These are phyloP conservation scores for Mylabris phalerata DNA, from an alignment of 1,140 invertebrate species.

Conservation along the genomic window DNA sequence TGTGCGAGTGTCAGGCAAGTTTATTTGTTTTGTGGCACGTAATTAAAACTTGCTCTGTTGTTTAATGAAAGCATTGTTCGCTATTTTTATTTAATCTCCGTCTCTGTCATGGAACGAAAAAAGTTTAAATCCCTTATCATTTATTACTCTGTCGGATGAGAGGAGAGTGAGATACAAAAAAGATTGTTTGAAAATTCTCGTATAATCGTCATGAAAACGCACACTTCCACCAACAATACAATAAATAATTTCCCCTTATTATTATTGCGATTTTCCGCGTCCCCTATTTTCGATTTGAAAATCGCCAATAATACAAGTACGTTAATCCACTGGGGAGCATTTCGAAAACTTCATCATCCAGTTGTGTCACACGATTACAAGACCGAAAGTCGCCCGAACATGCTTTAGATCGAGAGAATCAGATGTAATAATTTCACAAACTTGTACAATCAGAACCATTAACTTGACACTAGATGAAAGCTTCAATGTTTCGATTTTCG, in stretches of 20 bases:
- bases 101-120: constrained; percentile 19
- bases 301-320: too few species aligned
- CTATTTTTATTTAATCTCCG: constrained; percentile 22
- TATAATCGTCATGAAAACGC: too few species aligned
- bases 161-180: too few species aligned
- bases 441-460: constrained; percentile 4
- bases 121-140: constrained; percentile 22
- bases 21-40: constrained; percentile 18
- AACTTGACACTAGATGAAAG: constrained; percentile 8
- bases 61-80: constrained; percentile 19
- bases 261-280: too few species aligned
- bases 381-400: too few species aligned
- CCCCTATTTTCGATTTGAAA: too few species aligned
- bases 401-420: not conserved
- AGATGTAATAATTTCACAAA: constrained; percentile 14
- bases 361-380: too few species aligned
- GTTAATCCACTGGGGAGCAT: too few species aligned
- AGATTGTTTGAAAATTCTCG: too few species aligned
- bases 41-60: constrained; percentile 23
- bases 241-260: too few species aligned
- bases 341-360: too few species aligned
- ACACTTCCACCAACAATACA: too few species aligned
- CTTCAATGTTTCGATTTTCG: constrained; percentile 16
- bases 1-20: constrained; percentile 12
- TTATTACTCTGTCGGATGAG: constrained; percentile 6